Evolutionary conservation across 2,797 vertebrate species (phyloP), one percentile per base, ranked within the genome.

Genomic region (Octomys mimax): DNA sequence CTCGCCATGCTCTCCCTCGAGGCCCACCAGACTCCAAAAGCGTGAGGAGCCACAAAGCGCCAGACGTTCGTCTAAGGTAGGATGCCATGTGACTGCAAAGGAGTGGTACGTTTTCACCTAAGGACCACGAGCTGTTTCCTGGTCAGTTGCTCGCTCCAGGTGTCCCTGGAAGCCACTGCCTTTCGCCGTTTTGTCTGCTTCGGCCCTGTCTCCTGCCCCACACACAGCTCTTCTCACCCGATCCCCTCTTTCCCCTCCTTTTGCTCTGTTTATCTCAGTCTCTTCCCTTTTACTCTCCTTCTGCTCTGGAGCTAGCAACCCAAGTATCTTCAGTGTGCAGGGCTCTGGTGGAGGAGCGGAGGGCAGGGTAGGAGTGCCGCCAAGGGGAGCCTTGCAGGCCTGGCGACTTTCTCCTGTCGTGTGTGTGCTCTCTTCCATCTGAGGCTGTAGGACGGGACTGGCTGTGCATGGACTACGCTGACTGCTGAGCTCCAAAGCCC

Each of bases 1-100:
- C 12, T 21, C 7, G 64, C 46, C 36, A 16, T 18, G 46, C 59
- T 75, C 70, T 86, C 39, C 68, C 61, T 16, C 0, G 57, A 5
- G 16, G 73, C 33, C 39, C 21, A 64, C 13, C 52, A 57, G 39
- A 57, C 26, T 49, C 57, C 3, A 52, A 39, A 11, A 33, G 8
- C n/a, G 22, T 8, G 3, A 46, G 52, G 3, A 4, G 9, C 54
- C 11, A 3, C 0, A 46, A 0, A 1, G 62, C 16, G 36, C 77
- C 19, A 46, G 6, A 2, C 28, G 73, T 75, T 83, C 77, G 62
- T 73, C 86, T 68, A 33, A 87, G 33, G 62, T 5, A 11, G 57
- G 75, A 87, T 33, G 80, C 49, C 13, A n/a, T 33, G 5, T n/a
- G 52, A 54, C 52, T 75, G 70, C 49, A 75, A 89, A 89, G 21